Evolutionary conservation across 2,113 vertebrate genomes (phyloP).

Genomic region (Agelaius tricolor): DNA sequence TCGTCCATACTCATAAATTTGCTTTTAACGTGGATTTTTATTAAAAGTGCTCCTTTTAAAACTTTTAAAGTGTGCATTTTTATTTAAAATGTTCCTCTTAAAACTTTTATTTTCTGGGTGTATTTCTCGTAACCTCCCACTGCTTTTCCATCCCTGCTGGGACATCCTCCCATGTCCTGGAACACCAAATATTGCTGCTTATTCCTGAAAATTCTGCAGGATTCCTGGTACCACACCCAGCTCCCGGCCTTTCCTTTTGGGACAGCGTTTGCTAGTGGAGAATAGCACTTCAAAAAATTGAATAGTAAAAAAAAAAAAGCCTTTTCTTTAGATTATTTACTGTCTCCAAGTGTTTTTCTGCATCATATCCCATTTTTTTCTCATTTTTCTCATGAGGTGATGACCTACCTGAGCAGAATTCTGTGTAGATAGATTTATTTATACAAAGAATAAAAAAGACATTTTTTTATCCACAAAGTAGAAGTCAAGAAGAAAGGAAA

Average conservation of each 20-base stretch:
- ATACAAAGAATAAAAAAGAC: background rate
- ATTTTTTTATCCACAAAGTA: background rate
- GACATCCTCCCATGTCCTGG: fast-evolving
- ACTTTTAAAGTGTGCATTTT: background rate
- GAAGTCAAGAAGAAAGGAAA: background rate
- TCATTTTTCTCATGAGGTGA: background rate
- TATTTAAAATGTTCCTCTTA: background rate
- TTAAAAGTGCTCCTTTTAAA: background rate
- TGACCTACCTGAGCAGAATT: background rate
- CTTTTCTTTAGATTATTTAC: background rate
- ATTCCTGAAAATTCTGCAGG: background rate
- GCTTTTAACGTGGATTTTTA: background rate
- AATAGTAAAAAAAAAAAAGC: fast-evolving
- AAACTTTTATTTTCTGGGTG: background rate
- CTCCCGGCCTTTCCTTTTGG: background rate
- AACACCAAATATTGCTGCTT: background rate
- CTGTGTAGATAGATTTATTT: background rate
- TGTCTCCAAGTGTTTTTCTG: background rate
- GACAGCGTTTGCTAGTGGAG: background rate
- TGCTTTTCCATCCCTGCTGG: background rate
- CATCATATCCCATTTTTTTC: background rate
- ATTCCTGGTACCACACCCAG: background rate
- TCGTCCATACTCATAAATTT: fast-evolving
- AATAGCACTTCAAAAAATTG: background rate
- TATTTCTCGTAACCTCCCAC: background rate